Base-by-base conservation (phyloP, 2,113 vertebrate genomes). In the Sprattus sprattus region DNA sequence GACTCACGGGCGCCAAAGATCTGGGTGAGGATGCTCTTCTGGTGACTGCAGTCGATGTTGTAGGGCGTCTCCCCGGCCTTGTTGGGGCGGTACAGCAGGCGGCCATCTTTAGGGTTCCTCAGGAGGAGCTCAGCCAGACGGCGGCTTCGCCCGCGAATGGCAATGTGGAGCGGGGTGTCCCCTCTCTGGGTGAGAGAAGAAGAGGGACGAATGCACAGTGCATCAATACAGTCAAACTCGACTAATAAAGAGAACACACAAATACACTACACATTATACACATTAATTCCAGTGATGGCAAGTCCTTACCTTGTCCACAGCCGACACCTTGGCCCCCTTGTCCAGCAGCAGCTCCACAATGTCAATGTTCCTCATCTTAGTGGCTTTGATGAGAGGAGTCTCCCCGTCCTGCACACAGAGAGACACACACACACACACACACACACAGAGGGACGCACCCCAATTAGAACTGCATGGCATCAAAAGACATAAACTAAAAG, bases 291-390 rank as follows among this genome's bases (percentile, higher is more conserved):
- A 45, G 49, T 78, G 71, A 78, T 39, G 32, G 13, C 4, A 39
- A 16, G 45, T 13, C 60, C 46, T 91, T 93, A 98, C 98, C 96
- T 98, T 99, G 90, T 99, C 98, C 2, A 97, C 93, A 0, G 98
- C 97, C 4, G 98, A 99, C 81, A 99, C 98, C 82, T 97, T 99
- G 9, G 98, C 98, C 84, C 98, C 98, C 93, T 99, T 99, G 82
- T 99, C 98, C 44, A 99, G 94, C 88, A 99, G 95, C 25, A 99
- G 96, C 91, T 99, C 98, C 67, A 99, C 98, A 20, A 98, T 96
- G 87, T 99, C 98, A 60, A 99, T 97, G 89, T 96, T 99, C 89
- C 98, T 97, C 97, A 99, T 99, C 93, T 99, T 99, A 45, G 98
- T 99, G 78, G 98, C 98, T 93, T 99, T 99, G 92, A 99, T 99